These are phyloP conservation scores for Ectemnius continuus DNA, from an alignment of 2,888 invertebrate species.

Conservation along the genomic window DNA sequence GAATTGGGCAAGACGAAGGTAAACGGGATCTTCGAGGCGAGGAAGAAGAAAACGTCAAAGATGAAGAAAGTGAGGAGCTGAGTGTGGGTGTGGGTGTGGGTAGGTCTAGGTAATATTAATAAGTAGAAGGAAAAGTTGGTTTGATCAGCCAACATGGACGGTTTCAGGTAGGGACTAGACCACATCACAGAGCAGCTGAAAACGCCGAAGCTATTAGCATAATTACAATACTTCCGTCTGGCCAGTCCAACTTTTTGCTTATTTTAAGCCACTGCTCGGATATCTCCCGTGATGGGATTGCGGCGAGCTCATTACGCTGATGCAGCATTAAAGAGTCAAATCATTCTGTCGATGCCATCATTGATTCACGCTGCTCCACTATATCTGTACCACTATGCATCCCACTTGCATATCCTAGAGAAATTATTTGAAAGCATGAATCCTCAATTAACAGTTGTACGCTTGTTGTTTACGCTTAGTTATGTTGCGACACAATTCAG, in stretches of 20 bases:
- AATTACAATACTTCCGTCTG: conserved; percentile 77
- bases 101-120: conserved; percentile 74
- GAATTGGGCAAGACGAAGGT: conserved; percentile 7
- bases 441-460: too few species aligned
- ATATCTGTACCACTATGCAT: too few species aligned
- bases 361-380: conserved; percentile 16
- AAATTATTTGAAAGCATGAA: too few species aligned
- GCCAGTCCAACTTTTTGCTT: conserved; percentile 74
- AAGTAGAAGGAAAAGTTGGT: conserved; percentile 77
- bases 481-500: too few species aligned
- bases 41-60: not conserved
- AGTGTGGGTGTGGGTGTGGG: conserved; percentile 29
- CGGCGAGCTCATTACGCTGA: conserved; percentile 75
- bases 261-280: conserved; percentile 69
- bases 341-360: conserved; percentile 54
- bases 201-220: conserved; percentile 76
- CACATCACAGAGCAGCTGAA: conserved; percentile 74
- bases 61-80: not conserved
- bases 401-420: too few species aligned
- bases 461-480: too few species aligned
- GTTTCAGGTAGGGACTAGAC: conserved; percentile 54
- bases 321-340: conserved; percentile 72
- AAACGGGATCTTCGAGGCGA: not conserved
- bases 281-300: conserved; percentile 71
- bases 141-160: conserved; percentile 72